Evolutionary conservation across 2,797 vertebrate species (phyloP), one percentile per base, ranked within the genome.

Genomic region (Parauchenoglanis punctatus): DNA sequence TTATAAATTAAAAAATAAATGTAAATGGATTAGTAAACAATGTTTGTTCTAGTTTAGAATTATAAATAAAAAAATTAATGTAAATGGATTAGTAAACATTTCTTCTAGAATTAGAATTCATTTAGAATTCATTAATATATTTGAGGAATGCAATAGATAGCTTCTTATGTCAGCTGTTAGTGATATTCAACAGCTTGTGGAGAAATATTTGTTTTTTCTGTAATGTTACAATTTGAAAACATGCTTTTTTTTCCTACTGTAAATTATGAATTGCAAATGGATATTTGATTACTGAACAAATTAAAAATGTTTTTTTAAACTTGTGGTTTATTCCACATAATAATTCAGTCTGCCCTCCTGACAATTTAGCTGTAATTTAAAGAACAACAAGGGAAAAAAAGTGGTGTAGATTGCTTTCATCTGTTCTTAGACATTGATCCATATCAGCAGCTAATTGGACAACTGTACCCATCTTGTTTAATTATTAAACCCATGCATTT

Each of bases 401-500:
- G 61, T 58, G 17, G 81, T 86, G 8, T 85, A 58, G 83, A 87
- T 88, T 89, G 89, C 90, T 88, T 94, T 95, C 92, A 94, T 95
- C 92, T 90, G 83, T 92, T 89, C 89, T 81, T 90, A 86, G 89
- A 92, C 90, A 91, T 90, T 92, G 93, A 93, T 95, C 94, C 90
- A 91, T 95, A 93, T 94, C 94, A 90, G 59, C 92, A 91, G 93
- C 92, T 94, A 95, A 95, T 93, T 96, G 93, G 89, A 93, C 83
- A 88, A 91, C 92, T 90, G 87, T 90, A 82, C 89, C 92, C 81
- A 82, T 86, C 85, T 87, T 92, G 93, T 93, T 96, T 88, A 96
- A 96, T 96, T 93, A 96, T 96, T 96, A 94, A 96, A 89, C 89
- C 63, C 83, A 7, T 91, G 95, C 91, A 94, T 96, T 96, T 95